Percentiles rank a stretch among this genome's conserved stretches.
Evolutionary conservation across 2,888 invertebrate genomes (phyloP).

Genomic region (Drosophila vallismaia): DNA sequence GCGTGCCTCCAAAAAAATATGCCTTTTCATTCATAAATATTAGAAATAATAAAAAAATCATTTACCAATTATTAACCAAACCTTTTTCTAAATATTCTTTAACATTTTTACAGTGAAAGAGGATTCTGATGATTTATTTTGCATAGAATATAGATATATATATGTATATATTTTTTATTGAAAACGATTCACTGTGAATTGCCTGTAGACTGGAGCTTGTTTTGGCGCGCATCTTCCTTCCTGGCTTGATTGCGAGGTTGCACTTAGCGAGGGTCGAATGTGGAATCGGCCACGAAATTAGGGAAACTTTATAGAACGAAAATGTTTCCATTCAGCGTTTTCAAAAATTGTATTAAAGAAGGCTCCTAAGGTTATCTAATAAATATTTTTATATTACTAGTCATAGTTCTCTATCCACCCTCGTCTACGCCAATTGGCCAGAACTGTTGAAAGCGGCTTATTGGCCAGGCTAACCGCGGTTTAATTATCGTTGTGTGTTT

Average conservation of each 20-base stretch:
- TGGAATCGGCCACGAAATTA: background rate
- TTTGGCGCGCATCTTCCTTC: constrained; percentile 50
- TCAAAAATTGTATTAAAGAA: background rate
- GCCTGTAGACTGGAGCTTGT: constrained; percentile 31
- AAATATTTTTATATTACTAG: too few relatives aligned
- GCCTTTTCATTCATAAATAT: too few relatives aligned
- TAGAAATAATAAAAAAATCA: too few relatives aligned
- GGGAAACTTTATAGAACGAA: background rate
- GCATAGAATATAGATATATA: too few relatives aligned
- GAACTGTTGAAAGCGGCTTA: constrained; percentile 35
- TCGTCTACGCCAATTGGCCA: constrained; percentile 21
- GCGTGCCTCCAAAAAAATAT: background rate
- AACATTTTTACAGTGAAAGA: too few relatives aligned
- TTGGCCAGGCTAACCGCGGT: constrained; percentile 19
- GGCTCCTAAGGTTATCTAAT: background rate
- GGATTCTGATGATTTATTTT: too few relatives aligned
- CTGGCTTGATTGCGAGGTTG: constrained; percentile 21
- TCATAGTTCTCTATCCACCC: background rate
- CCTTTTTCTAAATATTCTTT: background rate
- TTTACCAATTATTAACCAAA: too few relatives aligned
- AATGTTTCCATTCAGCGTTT: background rate
- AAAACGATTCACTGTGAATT: background rate
- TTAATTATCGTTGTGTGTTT: constrained; percentile 47
- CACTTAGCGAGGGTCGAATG: constrained; percentile 13
- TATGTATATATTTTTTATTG: too few relatives aligned